Evolutionary conservation across 2,797 vertebrate genomes (phyloP).

Genomic region (Sardinella longiceps): DNA sequence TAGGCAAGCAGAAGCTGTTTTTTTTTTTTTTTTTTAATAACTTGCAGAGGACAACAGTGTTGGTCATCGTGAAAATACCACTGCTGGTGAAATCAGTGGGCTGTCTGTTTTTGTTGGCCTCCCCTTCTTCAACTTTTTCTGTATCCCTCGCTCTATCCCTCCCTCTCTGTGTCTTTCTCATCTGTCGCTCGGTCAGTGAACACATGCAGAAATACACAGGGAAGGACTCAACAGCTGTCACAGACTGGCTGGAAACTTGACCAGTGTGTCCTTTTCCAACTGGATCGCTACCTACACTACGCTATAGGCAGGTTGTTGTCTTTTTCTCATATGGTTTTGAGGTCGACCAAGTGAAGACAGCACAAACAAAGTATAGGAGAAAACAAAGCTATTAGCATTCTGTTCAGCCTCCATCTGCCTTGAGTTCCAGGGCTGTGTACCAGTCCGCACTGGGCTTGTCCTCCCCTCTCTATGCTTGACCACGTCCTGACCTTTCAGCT

Average conservation of each 20-base stretch:
- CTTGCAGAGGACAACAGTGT: not conserved
- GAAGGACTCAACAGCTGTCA: not conserved
- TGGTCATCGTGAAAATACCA: not conserved
- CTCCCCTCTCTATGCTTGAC: not conserved
- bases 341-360: not conserved
- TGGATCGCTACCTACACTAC: too few species aligned
- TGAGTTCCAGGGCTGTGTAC: not conserved
- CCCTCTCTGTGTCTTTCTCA: not conserved
- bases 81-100: not conserved
- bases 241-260: not conserved
- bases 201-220: not conserved
- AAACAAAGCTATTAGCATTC: not conserved
- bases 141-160: not conserved
- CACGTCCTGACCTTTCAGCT: constrained; percentile 10
- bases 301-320: not conserved
- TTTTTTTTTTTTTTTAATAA: too few species aligned
- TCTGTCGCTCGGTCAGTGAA: not conserved
- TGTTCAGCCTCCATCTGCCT: not conserved
- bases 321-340: not conserved
- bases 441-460: not conserved
- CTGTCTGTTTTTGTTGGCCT: not conserved
- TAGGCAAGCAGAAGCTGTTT: not conserved
- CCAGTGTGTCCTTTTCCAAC: not conserved
- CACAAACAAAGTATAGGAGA: not conserved
- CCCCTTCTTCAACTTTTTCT: not conserved